Percentiles rank a stretch among this genome's conserved stretches.
Conservation (phyloP, 2,888 invertebrate genomes). For the Eupithecia subfuscata region DNA sequence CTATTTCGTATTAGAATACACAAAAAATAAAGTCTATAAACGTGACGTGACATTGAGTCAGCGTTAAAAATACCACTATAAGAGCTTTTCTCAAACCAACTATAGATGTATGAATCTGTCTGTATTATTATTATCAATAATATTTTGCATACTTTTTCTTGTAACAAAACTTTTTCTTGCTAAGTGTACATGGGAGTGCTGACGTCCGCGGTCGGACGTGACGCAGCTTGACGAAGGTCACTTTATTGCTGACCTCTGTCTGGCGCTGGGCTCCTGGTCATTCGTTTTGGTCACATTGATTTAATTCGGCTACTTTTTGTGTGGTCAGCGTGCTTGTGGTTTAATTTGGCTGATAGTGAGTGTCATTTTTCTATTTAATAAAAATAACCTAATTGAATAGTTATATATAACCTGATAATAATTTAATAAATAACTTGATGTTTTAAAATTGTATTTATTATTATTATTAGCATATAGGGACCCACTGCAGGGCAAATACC, state of each 20-base stretch:
- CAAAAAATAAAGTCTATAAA: not conserved
- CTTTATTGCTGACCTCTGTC: conserved; percentile 84
- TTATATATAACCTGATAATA: no score
- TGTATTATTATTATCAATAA: no score
- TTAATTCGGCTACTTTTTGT: conserved; percentile 52
- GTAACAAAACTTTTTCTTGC: conserved; percentile 20
- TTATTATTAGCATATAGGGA: no score
- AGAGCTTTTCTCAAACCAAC: not conserved
- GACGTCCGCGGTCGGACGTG: conserved; percentile 71
- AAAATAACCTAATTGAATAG: no score
- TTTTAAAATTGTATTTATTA: no score
- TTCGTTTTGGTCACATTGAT: conserved; percentile 62
- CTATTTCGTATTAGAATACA: not conserved
- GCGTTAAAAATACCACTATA: no score
- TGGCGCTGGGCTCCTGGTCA: conserved; percentile 75
- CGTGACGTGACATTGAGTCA: not conserved
- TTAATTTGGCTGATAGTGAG: conserved; percentile 12
- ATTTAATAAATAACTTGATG: no score
- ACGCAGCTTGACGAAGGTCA: conserved; percentile 81
- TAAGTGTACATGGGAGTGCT: conserved; percentile 44
- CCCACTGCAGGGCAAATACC: no score
- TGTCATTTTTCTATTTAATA: no score
- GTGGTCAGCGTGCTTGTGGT: conserved; percentile 43
- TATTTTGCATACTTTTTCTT: not conserved
- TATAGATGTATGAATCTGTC: no score